phyloP scores from a whole-genome alignment of 2,888 invertebrate genomes.

The Mesorhabditis sp. region DNA sequence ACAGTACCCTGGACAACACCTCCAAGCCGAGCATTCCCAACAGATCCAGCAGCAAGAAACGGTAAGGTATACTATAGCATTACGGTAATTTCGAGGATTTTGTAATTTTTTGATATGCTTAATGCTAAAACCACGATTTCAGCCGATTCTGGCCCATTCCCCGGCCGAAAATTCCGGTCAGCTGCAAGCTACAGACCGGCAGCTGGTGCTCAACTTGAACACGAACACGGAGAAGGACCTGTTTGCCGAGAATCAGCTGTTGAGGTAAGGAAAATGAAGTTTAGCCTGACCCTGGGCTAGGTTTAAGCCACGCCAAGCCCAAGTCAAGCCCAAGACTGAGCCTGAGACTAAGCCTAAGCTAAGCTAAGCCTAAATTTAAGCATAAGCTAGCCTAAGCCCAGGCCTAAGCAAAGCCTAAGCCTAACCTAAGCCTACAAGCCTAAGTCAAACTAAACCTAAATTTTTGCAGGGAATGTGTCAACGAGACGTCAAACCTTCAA shows the following conservation, averaged over 20 bases:
- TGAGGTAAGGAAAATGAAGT: neutral
- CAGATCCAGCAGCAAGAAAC: neutral
- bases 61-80: neutral
- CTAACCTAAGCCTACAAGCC: neutral
- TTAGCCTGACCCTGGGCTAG: neutral
- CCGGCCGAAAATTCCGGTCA: neutral
- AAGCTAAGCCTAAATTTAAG: too few species aligned
- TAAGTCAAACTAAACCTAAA: neutral
- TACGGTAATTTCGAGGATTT: too few species aligned
- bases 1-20: neutral
- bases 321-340: too few species aligned
- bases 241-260: neutral
- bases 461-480: conserved; percentile 19
- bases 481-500: conserved; percentile 14
- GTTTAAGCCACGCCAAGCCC: too few species aligned
- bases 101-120: neutral
- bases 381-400: too few species aligned
- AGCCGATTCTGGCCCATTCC: neutral
- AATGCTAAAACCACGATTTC: neutral
- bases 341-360: too few species aligned
- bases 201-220: neutral
- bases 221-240: conserved; percentile 2
- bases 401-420: too few species aligned
- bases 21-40: neutral
- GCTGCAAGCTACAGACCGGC: neutral